phyloP scores from a whole-genome alignment of 1,140 invertebrate genomes.

The Drosophila navojoa region DNA sequence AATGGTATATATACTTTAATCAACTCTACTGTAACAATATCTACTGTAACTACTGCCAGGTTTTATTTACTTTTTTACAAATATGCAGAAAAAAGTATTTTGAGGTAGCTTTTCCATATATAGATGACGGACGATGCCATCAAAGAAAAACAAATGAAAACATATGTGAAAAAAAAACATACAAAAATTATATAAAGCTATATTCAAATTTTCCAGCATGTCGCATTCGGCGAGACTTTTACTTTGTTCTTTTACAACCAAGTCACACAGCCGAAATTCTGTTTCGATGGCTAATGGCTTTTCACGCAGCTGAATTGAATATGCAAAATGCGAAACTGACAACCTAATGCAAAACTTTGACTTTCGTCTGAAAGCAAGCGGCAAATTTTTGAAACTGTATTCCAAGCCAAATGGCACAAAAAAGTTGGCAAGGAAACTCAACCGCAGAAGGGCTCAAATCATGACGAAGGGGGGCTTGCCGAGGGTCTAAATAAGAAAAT shows the following conservation, averaged over 20 bases:
- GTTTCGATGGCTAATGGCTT: constrained; percentile 65
- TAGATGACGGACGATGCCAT: no score
- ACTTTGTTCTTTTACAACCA: constrained; percentile 19
- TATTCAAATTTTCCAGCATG: constrained; percentile 34
- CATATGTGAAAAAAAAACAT: constrained; percentile 46
- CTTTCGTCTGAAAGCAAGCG: constrained; percentile 35
- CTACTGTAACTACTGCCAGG: constrained; percentile 12
- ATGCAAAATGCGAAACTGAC: constrained; percentile 46
- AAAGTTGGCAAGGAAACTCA: constrained; percentile 49
- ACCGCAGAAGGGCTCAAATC: background rate
- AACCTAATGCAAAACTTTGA: constrained; percentile 38
- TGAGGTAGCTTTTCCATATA: constrained; percentile 32
- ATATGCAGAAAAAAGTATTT: constrained; percentile 24
- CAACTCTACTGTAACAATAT: constrained; percentile 2
- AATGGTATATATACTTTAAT: background rate
- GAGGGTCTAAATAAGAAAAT: constrained; percentile 7
- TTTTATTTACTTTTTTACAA: constrained; percentile 27
- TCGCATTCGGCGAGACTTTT: constrained; percentile 39
- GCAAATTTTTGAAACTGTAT: constrained; percentile 65
- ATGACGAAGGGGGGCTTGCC: constrained; percentile 1
- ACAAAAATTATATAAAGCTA: background rate
- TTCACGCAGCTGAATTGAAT: constrained; percentile 59
- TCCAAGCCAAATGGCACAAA: constrained; percentile 63
- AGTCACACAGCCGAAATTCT: constrained; percentile 28
- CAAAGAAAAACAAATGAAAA: constrained; percentile 30